Evolutionary conservation across 37 sponge, comb jelly and placozoan species (phyloP), one percentile per base, ranked within the genome.

Genomic region (Aplysina aerophoba): DNA sequence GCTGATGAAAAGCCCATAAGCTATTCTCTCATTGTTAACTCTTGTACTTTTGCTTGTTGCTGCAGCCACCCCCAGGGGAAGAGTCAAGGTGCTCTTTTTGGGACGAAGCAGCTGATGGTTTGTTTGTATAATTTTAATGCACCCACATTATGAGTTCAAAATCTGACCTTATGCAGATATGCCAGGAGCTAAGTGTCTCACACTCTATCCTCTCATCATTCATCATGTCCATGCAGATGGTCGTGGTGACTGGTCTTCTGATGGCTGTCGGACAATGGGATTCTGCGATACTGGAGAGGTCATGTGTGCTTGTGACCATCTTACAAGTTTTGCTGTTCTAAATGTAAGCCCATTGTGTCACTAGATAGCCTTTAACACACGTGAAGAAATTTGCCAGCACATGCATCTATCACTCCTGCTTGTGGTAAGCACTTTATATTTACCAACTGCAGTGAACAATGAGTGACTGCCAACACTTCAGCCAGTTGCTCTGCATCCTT

Each of bases 191-290:
- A n/a, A n/a, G n/a, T n/a, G n/a, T n/a, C n/a, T n/a, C n/a, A n/a
- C n/a, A n/a, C 22, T 19, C 6, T 80, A 55, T 34, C 13, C 0
- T 55, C 33, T 16, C 57, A 11, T 25, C 33, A 24, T 21, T 44
- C n/a, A 17, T 34, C 22, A 40, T 13, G n/a, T n/a, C n/a, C 19
- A 24, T 73, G 3, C 44, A 86, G 38, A 73, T 22, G 64, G 81
- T 40, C 81, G 81, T 59, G 89, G 89, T 27, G 89, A 50, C 11
- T 89, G 89, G 89, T 89, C 89, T 2, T 33, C 39, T 67, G 82
- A 85, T 1, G 89, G 89, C 19, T 41, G 79, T 39, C 4, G 15
- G 2, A 79, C 55, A n/a, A 24, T 15, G 21, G 21, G 20, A 17
- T n/a, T 53, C 36, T 79, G n/a, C 41, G 53, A 37, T 39, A 36